These are phyloP conservation scores for Chiridota heheva DNA, from an alignment of 35 echinoderm and acorn worm species.

Conservation along the genomic window DNA sequence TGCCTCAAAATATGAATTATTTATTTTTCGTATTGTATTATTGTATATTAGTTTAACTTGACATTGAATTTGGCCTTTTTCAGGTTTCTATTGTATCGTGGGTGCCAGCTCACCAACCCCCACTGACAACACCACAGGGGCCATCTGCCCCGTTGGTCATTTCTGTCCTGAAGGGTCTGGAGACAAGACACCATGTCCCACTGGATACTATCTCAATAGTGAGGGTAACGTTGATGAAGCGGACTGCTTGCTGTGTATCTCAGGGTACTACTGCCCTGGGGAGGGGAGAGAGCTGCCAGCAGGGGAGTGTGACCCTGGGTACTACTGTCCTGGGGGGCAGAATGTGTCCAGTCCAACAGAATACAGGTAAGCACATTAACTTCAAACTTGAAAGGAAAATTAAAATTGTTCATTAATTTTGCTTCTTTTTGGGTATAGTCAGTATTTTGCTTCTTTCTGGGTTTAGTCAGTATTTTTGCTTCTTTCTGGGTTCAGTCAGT, in stretches of 20 bases:
- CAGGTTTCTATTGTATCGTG: constrained; percentile 82
- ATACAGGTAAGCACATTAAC: constrained; percentile 66
- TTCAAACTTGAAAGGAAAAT: no score
- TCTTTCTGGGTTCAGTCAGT: no score
- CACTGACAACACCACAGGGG: constrained; percentile 69
- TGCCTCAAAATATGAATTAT: no score
- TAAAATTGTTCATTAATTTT: background rate
- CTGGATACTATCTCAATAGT: constrained; percentile 78
- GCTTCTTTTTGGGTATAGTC: no score
- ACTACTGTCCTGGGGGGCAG: constrained; percentile 89
- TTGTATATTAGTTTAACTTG: no score
- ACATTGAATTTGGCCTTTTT: no score
- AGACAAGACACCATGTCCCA: constrained; percentile 62
- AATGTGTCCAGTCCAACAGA: constrained; percentile 78
- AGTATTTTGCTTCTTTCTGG: no score
- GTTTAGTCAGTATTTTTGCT: no score
- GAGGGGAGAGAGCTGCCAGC: constrained; percentile 60
- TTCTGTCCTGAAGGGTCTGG: constrained; percentile 79
- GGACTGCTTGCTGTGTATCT: constrained; percentile 78
- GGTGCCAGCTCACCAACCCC: constrained; percentile 59
- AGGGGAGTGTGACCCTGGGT: constrained; percentile 76
- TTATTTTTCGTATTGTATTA: no score
- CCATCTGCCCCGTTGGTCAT: constrained; percentile 83
- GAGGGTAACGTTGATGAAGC: constrained; percentile 62
- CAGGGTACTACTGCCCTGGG: constrained; percentile 82